Evolutionary conservation across 2,113 vertebrate genomes (phyloP).

Genomic region (Epinephelus moara): DNA sequence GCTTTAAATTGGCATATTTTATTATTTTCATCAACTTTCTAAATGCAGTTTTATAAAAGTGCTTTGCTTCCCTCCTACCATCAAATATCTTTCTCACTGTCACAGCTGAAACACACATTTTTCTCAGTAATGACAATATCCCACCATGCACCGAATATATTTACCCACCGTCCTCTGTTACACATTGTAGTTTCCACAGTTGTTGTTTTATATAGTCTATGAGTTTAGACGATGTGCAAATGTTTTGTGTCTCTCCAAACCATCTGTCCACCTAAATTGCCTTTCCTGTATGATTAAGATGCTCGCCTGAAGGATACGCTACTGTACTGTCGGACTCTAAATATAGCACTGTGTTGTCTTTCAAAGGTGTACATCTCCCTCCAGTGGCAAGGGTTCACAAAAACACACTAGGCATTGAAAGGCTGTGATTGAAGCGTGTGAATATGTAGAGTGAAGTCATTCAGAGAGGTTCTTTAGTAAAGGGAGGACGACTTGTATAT

Average conservation of each 20-base stretch:
- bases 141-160: neutral
- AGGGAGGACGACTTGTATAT: constrained; percentile 1
- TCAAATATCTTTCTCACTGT: neutral
- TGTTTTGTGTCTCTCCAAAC: constrained; percentile 52
- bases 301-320: constrained; percentile 51
- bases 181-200: constrained; percentile 9
- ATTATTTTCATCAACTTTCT: neutral
- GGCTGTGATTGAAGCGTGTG: constrained; percentile 10
- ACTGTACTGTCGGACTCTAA: constrained; percentile 56
- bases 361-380: constrained; percentile 74
- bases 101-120: constrained; percentile 5
- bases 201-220: constrained; percentile 22
- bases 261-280: constrained; percentile 65
- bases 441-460: neutral
- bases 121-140: neutral
- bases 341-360: constrained; percentile 54
- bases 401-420: constrained; percentile 35
- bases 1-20: constrained; percentile 12
- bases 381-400: constrained; percentile 74
- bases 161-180: neutral
- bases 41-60: neutral
- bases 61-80: neutral
- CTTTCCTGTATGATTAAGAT: constrained; percentile 63
- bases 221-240: constrained; percentile 39
- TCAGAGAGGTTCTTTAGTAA: neutral